Evolutionary conservation across 2,888 invertebrate genomes (phyloP).

Genomic region (Acrocera orbiculus): DNA sequence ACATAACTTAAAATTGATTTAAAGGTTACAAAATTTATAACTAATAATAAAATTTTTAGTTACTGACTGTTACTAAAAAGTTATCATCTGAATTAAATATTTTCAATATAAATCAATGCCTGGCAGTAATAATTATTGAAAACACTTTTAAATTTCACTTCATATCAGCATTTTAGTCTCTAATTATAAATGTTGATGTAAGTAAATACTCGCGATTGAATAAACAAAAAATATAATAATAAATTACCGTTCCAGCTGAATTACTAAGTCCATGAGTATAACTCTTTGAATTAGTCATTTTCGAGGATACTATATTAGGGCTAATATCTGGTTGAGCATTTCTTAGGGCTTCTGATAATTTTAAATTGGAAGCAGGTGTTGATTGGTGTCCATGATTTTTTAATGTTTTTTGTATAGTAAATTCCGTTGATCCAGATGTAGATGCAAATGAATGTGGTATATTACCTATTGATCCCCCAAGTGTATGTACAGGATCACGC

Average conservation of each 20-base stretch:
- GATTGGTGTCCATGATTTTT: slow-evolving; percentile 22
- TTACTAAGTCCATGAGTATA: slow-evolving; percentile 30
- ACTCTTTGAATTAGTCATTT: slow-evolving; percentile 30
- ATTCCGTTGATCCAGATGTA: slow-evolving; percentile 13
- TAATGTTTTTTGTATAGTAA: slow-evolving; percentile 18
- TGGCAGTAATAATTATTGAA: no score
- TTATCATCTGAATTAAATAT: no score
- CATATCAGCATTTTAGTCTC: no score
- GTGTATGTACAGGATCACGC: slow-evolving; percentile 30
- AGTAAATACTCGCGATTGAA: no score
- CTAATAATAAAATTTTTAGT: no score
- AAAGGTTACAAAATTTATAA: no score
- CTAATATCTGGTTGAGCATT: slow-evolving; percentile 29
- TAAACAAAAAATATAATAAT: no score
- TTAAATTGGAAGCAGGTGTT: slow-evolving; percentile 29
- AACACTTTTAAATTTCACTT: no score
- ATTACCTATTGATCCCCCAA: slow-evolving; percentile 30
- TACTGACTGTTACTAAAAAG: no score
- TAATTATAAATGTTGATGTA: no score
- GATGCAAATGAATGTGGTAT: slow-evolving; percentile 25
- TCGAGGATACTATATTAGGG: slow-evolving; percentile 24
- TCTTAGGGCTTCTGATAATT: slow-evolving; percentile 26
- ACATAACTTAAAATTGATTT: no score
- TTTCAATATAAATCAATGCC: no score
- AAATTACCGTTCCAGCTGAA: slow-evolving; percentile 28